Evolutionary conservation across 2,113 vertebrate genomes (phyloP), one percentile per base, ranked within the genome.

Genomic region (Nicator chloris): DNA sequence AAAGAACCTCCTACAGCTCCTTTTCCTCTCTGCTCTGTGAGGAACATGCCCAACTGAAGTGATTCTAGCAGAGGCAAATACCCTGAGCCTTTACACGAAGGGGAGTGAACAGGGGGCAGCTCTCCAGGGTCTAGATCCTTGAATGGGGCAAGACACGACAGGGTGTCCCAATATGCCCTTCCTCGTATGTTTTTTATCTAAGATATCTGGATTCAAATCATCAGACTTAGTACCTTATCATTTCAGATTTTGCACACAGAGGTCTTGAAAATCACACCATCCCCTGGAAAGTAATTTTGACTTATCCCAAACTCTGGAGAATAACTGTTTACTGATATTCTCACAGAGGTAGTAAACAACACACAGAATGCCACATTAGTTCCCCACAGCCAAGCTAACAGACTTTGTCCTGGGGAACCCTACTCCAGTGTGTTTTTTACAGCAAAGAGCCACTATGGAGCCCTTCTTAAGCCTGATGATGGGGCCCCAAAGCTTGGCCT

Each of bases 11-110:
- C 33, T 30, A 7, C 1, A 60, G 54, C 14, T 84, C 47, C 33
- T 79, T 75, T 20, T 45, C 23, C 50, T 39, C 64, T 78, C 37
- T 56, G 54, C 72, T 80, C 40, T 17, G 8, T 5, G 35, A 85
- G 26, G 16, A 80, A 31, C 0, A 1, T 8, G 37, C 5, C n/a
- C 30, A 22, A 7, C 16, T 20, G 16, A 70, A 44, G 7, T 20
- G 14, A 66, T 16, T 45, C 37, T 63, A 76, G 40, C 26, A 68
- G 64, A 71, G 20, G 23, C 10, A 77, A 69, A 66, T 3, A 21
- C 4, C 20, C 15, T 4, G n/a, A 51, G 49, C 5, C 40, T 39
- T 49, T 1, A n/a, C 42, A 33, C 0, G 3, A 60, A 40, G 5
- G 2, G 35, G 13, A 72, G 14, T 5, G 20, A 75, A 31, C 8